Evolutionary conservation across 1,140 invertebrate genomes (phyloP).

Genomic region (Eupristina koningsbergeri): DNA sequence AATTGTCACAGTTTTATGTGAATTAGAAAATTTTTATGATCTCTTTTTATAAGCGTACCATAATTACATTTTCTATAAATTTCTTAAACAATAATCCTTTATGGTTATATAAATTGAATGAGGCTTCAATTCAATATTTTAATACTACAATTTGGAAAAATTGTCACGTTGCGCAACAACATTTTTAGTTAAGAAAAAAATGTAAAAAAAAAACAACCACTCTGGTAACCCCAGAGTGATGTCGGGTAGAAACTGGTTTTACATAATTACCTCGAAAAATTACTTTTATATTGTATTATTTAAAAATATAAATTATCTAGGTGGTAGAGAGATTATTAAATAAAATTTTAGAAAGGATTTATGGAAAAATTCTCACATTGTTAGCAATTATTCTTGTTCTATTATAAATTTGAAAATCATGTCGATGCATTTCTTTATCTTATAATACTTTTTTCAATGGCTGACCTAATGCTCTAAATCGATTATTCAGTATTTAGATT

Average conservation of each 20-base stretch:
- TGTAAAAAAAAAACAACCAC: too few species aligned
- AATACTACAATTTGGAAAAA: too few species aligned
- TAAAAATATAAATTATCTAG: not conserved
- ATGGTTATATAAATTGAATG: not conserved
- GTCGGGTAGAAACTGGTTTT: not conserved
- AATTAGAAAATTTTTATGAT: not conserved
- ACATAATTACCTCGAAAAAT: not conserved
- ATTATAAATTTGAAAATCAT: not conserved
- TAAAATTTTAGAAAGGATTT: not conserved
- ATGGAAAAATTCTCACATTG: not conserved
- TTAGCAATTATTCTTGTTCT: not conserved
- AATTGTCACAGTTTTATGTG: not conserved
- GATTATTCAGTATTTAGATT: too few species aligned
- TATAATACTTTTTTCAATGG: too few species aligned
- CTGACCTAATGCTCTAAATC: too few species aligned
- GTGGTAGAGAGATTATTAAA: not conserved
- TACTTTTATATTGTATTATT: not conserved
- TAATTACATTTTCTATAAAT: not conserved
- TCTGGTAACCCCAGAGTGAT: not conserved
- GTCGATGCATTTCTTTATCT: too few species aligned
- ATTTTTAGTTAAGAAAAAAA: too few species aligned
- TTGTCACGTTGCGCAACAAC: too few species aligned
- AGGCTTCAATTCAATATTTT: not conserved
- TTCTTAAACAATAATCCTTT: not conserved
- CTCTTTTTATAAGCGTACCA: not conserved